A percentile compares a stretch with the other conserved stretches of the same genome.
Conservation (phyloP, 2,797 vertebrate genomes). For the Ptychadena robeensis region DNA sequence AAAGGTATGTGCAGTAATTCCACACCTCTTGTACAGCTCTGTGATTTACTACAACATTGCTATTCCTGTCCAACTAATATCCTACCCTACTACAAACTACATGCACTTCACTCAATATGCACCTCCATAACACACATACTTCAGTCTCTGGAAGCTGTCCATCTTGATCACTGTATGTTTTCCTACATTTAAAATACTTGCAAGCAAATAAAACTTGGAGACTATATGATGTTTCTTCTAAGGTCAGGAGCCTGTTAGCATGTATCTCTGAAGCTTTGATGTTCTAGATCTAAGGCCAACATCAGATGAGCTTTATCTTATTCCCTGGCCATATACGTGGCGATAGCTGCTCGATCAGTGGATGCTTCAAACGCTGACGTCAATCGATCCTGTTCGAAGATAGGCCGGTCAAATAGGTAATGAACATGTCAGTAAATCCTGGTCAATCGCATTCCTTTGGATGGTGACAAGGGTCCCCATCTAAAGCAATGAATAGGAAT, state of each 20-base stretch:
- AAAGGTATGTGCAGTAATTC: slow-evolving; percentile 47
- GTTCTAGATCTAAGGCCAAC: slow-evolving; percentile 69
- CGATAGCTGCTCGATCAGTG: too few relatives aligned
- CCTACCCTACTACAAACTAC: slow-evolving; percentile 11
- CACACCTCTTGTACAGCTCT: slow-evolving; percentile 37
- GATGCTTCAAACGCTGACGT: too few relatives aligned
- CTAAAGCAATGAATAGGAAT: too few relatives aligned
- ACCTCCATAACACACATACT: slow-evolving; percentile 26
- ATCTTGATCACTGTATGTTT: slow-evolving; percentile 51
- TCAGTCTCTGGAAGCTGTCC: slow-evolving; percentile 31
- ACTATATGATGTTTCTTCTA: slow-evolving; percentile 64
- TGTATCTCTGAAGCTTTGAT: slow-evolving; percentile 74
- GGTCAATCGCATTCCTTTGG: too few relatives aligned
- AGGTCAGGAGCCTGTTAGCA: slow-evolving; percentile 64
- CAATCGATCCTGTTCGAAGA: too few relatives aligned
- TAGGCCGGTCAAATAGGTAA: too few relatives aligned
- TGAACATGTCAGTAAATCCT: too few relatives aligned
- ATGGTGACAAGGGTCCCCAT: too few relatives aligned
- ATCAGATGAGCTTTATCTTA: slow-evolving; percentile 66
- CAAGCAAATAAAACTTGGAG: slow-evolving; percentile 54
- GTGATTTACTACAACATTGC: slow-evolving; percentile 45
- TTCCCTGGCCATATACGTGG: slow-evolving; percentile 66
- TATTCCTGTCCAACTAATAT: slow-evolving; percentile 25
- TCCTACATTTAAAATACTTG: slow-evolving; percentile 51
- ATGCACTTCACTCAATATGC: slow-evolving; percentile 18